phyloP scores from a whole-genome alignment of 1,140 invertebrate species.

The Drosophila sp. region DNA sequence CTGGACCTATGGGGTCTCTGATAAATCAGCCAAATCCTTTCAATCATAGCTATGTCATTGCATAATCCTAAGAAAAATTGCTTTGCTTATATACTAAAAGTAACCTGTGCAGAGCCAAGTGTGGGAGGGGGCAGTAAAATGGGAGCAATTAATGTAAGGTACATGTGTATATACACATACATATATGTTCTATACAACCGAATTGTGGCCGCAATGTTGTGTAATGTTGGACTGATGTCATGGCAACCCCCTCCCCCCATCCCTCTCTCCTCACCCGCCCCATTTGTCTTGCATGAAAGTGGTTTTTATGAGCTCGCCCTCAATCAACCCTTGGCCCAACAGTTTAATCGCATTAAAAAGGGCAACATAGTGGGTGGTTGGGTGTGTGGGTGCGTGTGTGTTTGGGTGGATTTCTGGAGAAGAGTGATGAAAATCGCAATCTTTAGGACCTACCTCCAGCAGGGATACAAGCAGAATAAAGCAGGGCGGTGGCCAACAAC shows the following conservation, averaged over 20 bases:
- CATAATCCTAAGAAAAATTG: constrained; percentile 7
- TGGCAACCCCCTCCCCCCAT: constrained; percentile 50
- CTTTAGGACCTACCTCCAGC: constrained; percentile 88
- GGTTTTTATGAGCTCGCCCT: constrained; percentile 47
- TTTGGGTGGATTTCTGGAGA: not conserved
- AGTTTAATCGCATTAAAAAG: constrained; percentile 64
- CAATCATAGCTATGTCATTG: constrained; percentile 4
- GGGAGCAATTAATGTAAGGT: constrained; percentile 56
- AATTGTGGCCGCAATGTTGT: constrained; percentile 54
- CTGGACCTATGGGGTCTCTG: no score
- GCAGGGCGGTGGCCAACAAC: constrained; percentile 93
- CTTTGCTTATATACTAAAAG: not conserved
- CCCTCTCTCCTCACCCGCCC: not conserved
- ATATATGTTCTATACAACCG: constrained; percentile 10
- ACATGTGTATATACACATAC: not conserved
- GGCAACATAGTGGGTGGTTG: constrained; percentile 29
- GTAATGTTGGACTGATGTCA: constrained; percentile 53
- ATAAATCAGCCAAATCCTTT: not conserved
- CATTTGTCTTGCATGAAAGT: constrained; percentile 8
- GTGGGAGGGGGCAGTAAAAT: not conserved
- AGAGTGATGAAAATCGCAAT: constrained; percentile 17
- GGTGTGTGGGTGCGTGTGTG: constrained; percentile 2
- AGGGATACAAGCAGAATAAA: constrained; percentile 94
- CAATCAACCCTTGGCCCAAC: constrained; percentile 58
- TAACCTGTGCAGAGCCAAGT: not conserved